Base-by-base conservation (phyloP, 2,113 vertebrate genomes). In the Galemys pyrenaicus region DNA sequence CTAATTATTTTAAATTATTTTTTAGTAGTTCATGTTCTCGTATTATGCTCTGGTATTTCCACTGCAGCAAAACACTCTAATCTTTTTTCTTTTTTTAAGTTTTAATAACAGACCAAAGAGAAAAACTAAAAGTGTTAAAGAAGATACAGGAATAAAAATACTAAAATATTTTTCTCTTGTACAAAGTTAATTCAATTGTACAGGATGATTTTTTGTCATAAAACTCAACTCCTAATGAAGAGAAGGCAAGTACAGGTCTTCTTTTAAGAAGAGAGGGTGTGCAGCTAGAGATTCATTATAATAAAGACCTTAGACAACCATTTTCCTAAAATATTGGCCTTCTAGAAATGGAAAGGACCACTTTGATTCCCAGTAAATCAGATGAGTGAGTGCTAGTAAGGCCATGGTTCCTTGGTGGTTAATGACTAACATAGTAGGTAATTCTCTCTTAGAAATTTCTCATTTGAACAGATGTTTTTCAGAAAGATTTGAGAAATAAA, bases 151-250 rank as follows among this genome's bases (percentile, higher is more conserved):
- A 28, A 67, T 1, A 77, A 68, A 75, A 87, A 54, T 91, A 24
- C 58, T 74, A 37, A 86, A 68, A 51, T 78, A 49, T 75, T 89
- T 20, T 89, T 20, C 65, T 30, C 60, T 49, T 26, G 6, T 78
- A 87, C 2, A 71, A 65, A 20, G 13, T 83, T 87, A 83, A 83
- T 12, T 19, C 54, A 91, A 58, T 78, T 62, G 26, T 44, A 37
- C 51, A 75, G 35, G 74, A 64, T 77, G 17, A 6, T 86, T 35
- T 51, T n/a, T 37, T 32, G 51, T 24, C 35, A 30, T 82, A 75
- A 75, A 94, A 93, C 90, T 74, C 75, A 85, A 67, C 86, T 75
- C 30, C 35, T 77, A 60, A 64, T 71, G 35, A 87, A 82, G 11
- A 24, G 17, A 81, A 77, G 62, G 30, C 32, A 95, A 70, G 70